Base-by-base conservation (phyloP, 2,888 invertebrate genomes). In the Unio pictorum region DNA sequence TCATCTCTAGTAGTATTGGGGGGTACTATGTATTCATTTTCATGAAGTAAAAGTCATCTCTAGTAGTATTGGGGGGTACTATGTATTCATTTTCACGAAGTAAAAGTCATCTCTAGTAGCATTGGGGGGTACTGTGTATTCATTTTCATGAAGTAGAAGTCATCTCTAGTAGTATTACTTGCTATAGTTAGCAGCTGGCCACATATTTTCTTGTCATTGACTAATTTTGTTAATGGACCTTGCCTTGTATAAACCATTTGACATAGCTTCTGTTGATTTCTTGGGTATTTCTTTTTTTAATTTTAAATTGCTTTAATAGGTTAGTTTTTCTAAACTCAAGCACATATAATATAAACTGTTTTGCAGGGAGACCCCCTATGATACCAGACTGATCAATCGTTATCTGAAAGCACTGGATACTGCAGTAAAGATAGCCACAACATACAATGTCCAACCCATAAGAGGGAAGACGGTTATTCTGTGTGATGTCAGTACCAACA, bases 401-500 rank as follows among this genome's bases (percentile, higher is more conserved):
- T 91, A 91, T 76, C 76, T 86, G 23, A 87, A 86, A 68, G 90
- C 91, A 15, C 79, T 91, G 60, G 90, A 91, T 74, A 85, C 84
- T 23, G 89, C 91, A 5, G 87, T 91, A n/a, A 89, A 89, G 81
- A 86, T 91, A 55, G 90, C 91, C 57, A 90, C 91, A 5, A 80
- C 85, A 3, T 86, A 90, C 82, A 91, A 91, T 82, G 87, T 91
- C 15, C 80, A 85, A 63, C 91, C 90, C n/a, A 90, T 91, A 71
- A 82, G 84, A 68, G 91, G 91, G 2, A 80, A 81, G 20, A 90
- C 90, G 0, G 71, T 91, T 18, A 87, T 91, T 55, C 84, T 91
- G 62, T 88, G 89, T 78, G 85, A 89, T 71, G 73, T 86, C 20
- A 79, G 83, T 5, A 15, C 59, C 1, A 65, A 70, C n/a, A 87